phyloP scores from a whole-genome alignment of 2,113 vertebrate species.

The Marcusenius ussheri region DNA sequence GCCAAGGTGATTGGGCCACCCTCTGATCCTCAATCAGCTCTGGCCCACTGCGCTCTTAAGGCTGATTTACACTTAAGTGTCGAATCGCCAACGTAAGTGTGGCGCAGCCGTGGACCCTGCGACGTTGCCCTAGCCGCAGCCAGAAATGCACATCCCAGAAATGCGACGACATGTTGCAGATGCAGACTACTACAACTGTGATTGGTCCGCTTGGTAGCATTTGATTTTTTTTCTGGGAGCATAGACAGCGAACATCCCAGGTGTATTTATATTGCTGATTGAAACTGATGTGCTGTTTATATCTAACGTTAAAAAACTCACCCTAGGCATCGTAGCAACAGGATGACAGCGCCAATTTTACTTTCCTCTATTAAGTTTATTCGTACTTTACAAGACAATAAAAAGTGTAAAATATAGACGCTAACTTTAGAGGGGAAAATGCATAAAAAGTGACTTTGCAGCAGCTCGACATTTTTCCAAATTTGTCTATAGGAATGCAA shows the following conservation, averaged over 20 bases:
- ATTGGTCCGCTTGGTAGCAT: not conserved
- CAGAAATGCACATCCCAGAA: not conserved
- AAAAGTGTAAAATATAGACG: not conserved
- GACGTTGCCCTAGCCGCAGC: not conserved
- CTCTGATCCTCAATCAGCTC: not conserved
- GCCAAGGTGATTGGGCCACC: not conserved
- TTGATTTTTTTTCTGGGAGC: not conserved
- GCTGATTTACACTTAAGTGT: not conserved
- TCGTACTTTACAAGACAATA: not conserved
- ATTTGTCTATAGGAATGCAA: not conserved
- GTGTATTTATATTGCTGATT: not conserved
- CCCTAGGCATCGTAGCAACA: not conserved
- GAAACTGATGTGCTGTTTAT: not conserved
- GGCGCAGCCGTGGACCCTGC: not conserved
- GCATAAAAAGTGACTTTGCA: not conserved
- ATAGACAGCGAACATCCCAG: not conserved
- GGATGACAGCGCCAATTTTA: not conserved
- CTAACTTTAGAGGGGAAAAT: not conserved
- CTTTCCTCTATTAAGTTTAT: not conserved
- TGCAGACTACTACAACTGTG: not conserved
- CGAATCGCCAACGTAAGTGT: not conserved
- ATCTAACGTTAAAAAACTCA: not conserved
- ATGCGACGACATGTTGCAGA: not conserved
- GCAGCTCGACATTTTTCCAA: not conserved
- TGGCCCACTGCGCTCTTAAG: not conserved